Evolutionary conservation across 2,888 invertebrate genomes (phyloP).

Genomic region (Nebria brevicollis): DNA sequence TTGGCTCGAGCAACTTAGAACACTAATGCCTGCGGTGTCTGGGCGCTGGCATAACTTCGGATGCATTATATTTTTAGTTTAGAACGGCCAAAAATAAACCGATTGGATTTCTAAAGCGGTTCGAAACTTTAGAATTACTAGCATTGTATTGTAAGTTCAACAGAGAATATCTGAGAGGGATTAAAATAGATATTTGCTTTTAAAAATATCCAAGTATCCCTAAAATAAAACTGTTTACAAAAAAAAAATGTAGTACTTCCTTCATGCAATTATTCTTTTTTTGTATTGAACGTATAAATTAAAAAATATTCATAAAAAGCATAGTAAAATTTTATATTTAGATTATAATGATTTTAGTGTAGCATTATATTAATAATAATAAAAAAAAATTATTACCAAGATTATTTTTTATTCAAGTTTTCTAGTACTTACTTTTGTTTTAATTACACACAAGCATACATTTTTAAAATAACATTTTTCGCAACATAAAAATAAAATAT

Average conservation of each 20-base stretch:
- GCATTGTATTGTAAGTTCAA: conserved; percentile 1
- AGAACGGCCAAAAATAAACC: neutral
- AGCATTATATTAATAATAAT: no score
- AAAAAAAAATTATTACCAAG: no score
- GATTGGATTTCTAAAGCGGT: neutral
- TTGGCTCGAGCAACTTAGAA: conserved; percentile 3
- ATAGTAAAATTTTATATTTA: no score
- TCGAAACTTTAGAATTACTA: neutral
- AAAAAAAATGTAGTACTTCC: neutral
- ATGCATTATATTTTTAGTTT: conserved; percentile 12
- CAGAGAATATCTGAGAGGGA: neutral
- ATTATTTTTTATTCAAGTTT: neutral
- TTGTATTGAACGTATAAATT: neutral
- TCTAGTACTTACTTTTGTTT: neutral
- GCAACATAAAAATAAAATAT: no score
- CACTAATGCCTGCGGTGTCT: conserved; percentile 10
- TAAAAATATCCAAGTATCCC: neutral
- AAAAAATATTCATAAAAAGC: neutral
- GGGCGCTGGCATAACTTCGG: conserved; percentile 15
- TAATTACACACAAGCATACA: neutral
- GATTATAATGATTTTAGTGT: no score
- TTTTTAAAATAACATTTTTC: neutral
- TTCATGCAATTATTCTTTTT: neutral
- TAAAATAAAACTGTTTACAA: neutral
- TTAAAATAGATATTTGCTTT: neutral